Evolutionary conservation across 2,797 vertebrate species (phyloP).

Genomic region (Galagoides demidoff): DNA sequence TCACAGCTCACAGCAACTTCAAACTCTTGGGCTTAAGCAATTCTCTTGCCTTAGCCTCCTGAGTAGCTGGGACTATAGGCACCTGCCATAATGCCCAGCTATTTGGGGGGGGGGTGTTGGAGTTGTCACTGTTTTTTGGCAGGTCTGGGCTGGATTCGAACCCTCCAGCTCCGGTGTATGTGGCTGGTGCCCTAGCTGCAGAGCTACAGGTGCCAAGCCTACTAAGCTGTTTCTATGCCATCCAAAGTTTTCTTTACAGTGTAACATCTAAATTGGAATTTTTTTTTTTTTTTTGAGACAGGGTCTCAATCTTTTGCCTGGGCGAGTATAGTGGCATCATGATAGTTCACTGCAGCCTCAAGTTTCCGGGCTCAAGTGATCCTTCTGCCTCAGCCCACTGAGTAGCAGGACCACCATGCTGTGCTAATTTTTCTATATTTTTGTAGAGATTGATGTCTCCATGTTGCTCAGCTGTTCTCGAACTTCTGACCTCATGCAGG

Average conservation of each 20-base stretch:
- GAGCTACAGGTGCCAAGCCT: too few relatives aligned
- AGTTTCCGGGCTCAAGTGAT: background rate
- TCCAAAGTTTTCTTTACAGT: background rate
- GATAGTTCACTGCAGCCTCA: background rate
- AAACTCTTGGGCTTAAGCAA: too few relatives aligned
- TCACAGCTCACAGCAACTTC: too few relatives aligned
- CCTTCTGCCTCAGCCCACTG: background rate
- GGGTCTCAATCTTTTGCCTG: background rate
- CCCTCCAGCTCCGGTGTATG: too few relatives aligned
- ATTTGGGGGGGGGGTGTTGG: too few relatives aligned
- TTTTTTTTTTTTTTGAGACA: background rate
- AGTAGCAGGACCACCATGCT: background rate
- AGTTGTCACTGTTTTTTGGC: too few relatives aligned
- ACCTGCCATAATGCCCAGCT: too few relatives aligned
- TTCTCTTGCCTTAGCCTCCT: too few relatives aligned
- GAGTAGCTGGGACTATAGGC: too few relatives aligned
- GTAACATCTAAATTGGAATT: background rate
- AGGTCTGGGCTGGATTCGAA: too few relatives aligned
- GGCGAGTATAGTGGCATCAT: background rate
- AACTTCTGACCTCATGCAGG: background rate
- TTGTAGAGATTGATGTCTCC: background rate
- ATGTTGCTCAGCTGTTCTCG: background rate
- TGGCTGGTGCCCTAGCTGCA: too few relatives aligned
- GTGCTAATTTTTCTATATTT: background rate
- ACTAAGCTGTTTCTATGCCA: background rate